Conservation (phyloP, 2,113 vertebrate genomes). For the Catharus minimus region DNA sequence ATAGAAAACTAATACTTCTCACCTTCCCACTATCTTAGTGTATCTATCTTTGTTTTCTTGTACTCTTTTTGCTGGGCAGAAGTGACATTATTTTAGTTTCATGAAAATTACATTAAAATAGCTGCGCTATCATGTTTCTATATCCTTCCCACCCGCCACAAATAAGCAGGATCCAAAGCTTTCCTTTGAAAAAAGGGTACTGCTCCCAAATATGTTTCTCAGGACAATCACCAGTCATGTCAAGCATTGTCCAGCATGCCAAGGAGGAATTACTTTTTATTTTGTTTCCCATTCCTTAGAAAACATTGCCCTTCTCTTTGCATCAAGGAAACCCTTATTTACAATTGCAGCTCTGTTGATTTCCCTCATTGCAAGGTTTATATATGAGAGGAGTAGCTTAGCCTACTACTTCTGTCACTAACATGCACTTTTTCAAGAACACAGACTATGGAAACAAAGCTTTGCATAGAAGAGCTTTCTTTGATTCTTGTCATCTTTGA, state of each 20-base stretch:
- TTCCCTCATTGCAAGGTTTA: constrained; percentile 1
- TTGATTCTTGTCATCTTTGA: constrained; percentile 50
- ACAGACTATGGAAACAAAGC: constrained; percentile 29
- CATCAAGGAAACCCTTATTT: constrained; percentile 13
- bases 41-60: background rate
- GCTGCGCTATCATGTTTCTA: background rate
- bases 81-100: background rate
- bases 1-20: background rate
- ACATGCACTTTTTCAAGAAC: background rate
- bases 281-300: background rate
- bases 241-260: background rate
- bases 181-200: background rate
- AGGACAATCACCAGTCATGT: background rate
- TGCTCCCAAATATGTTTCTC: background rate
- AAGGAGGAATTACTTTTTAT: background rate
- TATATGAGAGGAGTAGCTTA: constrained; percentile 4
- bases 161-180: background rate
- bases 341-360: background rate
- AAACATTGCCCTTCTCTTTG: background rate
- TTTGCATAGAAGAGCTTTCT: constrained; percentile 13
- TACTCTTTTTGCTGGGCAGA: background rate
- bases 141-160: background rate
- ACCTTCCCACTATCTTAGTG: background rate
- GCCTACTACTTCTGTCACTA: constrained; percentile 2
- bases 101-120: background rate